phyloP scores from a whole-genome alignment of 2,113 vertebrate species.

The Mellivora capensis region DNA sequence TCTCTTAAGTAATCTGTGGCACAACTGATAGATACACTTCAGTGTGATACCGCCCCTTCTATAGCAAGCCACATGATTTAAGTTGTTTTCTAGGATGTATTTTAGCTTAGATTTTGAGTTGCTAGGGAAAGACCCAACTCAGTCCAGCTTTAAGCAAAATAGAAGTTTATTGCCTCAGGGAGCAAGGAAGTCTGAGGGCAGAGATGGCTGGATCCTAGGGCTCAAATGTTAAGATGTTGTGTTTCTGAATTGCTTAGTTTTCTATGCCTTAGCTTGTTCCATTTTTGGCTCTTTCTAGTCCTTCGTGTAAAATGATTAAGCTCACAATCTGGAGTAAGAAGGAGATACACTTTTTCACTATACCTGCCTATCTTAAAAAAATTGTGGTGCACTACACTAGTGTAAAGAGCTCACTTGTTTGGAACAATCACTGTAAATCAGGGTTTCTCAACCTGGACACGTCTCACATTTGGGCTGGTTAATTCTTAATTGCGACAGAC shows the following conservation, averaged over 20 bases:
- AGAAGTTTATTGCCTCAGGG: not conserved
- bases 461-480: not conserved
- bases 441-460: not conserved
- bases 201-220: not conserved
- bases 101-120: constrained; percentile 3
- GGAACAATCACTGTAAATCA: not conserved
- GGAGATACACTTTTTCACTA: not conserved
- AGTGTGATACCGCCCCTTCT: not conserved
- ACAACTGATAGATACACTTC: not conserved
- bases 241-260: not conserved
- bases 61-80: not conserved
- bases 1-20: not conserved
- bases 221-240: not conserved
- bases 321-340: not conserved
- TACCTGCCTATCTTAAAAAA: not conserved
- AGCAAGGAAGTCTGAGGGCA: not conserved
- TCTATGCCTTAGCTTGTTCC: not conserved
- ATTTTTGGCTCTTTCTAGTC: not conserved
- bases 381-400: not conserved
- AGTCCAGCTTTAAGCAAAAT: not conserved
- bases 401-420: not conserved
- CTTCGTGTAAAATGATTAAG: not conserved
- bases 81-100: not conserved
- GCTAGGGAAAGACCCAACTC: not conserved
- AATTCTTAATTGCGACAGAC: not conserved